phyloP scores from a whole-genome alignment of 2,113 vertebrate genomes.

The Pithys albifrons region DNA sequence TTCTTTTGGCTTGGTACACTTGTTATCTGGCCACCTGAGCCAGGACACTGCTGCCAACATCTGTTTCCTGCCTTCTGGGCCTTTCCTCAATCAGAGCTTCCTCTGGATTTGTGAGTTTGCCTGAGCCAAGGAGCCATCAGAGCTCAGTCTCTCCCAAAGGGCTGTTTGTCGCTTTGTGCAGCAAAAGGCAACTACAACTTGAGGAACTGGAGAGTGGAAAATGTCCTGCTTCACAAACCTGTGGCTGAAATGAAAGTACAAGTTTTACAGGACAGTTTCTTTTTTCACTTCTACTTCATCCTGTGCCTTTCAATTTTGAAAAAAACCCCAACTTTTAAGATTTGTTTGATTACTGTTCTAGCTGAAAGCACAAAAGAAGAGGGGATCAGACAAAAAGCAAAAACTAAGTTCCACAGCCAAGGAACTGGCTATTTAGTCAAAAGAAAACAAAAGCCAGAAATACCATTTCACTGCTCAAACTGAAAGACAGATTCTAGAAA shows the following conservation, averaged over 20 bases:
- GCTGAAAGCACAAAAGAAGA: neutral
- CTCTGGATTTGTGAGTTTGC: neutral
- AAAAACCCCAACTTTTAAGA: neutral
- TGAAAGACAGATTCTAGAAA: neutral
- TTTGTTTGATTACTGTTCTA: neutral
- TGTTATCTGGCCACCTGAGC: conserved; percentile 52
- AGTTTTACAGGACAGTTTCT: neutral
- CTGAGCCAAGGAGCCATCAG: fast-evolving
- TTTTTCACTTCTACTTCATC: neutral
- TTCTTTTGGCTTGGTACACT: conserved; percentile 43
- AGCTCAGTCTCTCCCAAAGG: fast-evolving
- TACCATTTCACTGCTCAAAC: neutral
- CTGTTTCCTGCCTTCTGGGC: conserved; percentile 51
- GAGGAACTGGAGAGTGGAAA: neutral
- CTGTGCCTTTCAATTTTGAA: neutral
- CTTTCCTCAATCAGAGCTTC: conserved; percentile 15
- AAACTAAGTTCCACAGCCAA: neutral
- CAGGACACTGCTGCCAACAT: conserved; percentile 35
- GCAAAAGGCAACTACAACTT: neutral
- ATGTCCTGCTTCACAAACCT: neutral
- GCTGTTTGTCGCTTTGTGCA: neutral
- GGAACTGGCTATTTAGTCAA: neutral
- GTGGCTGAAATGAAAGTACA: neutral
- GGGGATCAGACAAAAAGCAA: neutral
- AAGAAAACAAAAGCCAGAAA: conserved; percentile 30